A percentile compares a stretch with the other conserved stretches of the same genome.
These are phyloP conservation scores for Apocrypta bakeri DNA, from an alignment of 1,140 invertebrate species.

Conservation along the genomic window DNA sequence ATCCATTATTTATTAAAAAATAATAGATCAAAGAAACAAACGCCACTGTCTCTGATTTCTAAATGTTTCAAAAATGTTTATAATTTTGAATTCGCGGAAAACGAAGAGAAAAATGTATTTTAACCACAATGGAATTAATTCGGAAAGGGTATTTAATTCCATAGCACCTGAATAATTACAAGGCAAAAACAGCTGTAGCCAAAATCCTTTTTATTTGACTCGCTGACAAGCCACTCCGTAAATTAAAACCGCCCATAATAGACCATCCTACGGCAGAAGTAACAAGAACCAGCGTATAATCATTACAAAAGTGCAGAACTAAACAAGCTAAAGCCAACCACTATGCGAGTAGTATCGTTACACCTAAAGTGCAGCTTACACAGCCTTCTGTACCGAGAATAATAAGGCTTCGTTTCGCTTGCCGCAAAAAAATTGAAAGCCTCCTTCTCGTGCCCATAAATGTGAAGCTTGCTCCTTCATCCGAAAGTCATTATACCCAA, in stretches of 20 bases:
- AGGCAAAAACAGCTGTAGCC: neutral
- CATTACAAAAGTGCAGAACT: neutral
- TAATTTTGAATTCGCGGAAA: too few relatives aligned
- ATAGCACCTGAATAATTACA: neutral
- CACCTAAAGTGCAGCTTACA: neutral
- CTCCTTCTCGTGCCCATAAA: neutral
- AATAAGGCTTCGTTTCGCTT: neutral
- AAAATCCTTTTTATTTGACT: neutral
- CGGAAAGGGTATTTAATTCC: too few relatives aligned
- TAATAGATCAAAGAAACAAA: too few relatives aligned
- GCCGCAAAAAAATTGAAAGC: conserved; percentile 2
- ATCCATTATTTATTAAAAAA: too few relatives aligned
- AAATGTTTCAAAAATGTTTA: too few relatives aligned
- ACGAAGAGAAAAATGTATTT: too few relatives aligned
- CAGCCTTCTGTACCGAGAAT: neutral
- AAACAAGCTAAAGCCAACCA: neutral
- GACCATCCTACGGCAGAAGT: neutral
- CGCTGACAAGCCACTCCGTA: neutral
- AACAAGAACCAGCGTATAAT: neutral
- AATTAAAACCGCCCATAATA: neutral
- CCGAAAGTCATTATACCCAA: neutral
- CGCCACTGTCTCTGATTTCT: too few relatives aligned
- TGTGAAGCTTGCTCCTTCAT: neutral
- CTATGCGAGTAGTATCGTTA: neutral
- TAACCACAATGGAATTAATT: too few relatives aligned